These are phyloP conservation scores for Etheostoma perlongum DNA, from an alignment of 2,797 vertebrate genomes.

Conservation along the genomic window DNA sequence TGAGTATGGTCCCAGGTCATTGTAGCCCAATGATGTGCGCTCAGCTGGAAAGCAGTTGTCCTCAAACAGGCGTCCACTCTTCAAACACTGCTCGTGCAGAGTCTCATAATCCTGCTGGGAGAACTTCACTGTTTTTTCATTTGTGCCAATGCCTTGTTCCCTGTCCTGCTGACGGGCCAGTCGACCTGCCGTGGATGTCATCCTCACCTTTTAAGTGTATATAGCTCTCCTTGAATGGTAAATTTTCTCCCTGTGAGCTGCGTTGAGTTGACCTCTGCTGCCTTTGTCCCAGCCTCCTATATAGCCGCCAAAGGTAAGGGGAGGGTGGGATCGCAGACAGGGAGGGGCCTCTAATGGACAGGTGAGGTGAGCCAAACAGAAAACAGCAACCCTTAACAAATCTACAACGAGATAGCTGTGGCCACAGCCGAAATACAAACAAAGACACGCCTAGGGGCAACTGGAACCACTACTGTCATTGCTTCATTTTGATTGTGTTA, in stretches of 20 bases:
- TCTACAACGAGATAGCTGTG: conserved; percentile 19
- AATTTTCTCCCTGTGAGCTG: conserved; percentile 25
- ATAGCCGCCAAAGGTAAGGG: conserved; percentile 35
- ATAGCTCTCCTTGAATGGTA: not conserved
- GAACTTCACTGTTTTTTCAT: conserved; percentile 80
- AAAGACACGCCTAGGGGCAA: conserved; percentile 64
- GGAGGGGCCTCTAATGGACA: conserved; percentile 58
- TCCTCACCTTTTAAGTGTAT: conserved; percentile 42
- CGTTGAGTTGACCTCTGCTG: not conserved
- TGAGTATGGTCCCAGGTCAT: conserved; percentile 88
- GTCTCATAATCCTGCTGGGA: conserved; percentile 87
- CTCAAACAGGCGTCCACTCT: conserved; percentile 85
- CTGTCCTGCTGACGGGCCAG: conserved; percentile 69
- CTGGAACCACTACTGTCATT: not conserved
- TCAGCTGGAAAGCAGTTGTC: conserved; percentile 88
- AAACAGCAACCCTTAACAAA: conserved; percentile 58
- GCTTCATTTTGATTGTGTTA: conserved; percentile 6
- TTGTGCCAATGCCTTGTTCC: conserved; percentile 71
- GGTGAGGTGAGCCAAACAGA: conserved; percentile 55
- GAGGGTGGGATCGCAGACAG: conserved; percentile 35
- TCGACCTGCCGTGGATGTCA: conserved; percentile 78
- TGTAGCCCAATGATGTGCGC: conserved; percentile 86
- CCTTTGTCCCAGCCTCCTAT: conserved; percentile 47
- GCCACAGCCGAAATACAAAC: conserved; percentile 66
- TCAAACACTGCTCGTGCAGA: conserved; percentile 83